Percentiles rank a stretch among this genome's conserved stretches.
Conservation (phyloP, 2,888 invertebrate species). For the Drosophila mulleri region DNA sequence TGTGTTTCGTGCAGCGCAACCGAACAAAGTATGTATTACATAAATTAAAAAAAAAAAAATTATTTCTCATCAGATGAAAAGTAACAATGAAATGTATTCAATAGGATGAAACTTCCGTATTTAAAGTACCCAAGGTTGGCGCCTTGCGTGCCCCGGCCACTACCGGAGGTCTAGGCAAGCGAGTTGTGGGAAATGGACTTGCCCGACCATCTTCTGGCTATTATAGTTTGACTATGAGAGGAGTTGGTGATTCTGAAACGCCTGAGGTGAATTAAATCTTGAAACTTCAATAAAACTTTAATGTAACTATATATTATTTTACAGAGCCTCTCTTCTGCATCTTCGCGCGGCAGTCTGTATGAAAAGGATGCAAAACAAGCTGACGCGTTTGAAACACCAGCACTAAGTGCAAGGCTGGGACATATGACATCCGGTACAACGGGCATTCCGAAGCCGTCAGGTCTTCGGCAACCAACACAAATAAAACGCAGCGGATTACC, state of each 20-base stretch:
- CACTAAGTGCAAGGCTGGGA: slow-evolving; percentile 63
- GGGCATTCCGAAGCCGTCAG: slow-evolving; percentile 84
- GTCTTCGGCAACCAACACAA: slow-evolving; percentile 81
- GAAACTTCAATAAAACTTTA: neutral
- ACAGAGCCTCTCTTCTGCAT: slow-evolving; percentile 84
- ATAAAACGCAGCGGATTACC: slow-evolving; percentile 84
- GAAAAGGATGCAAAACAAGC: slow-evolving; percentile 55
- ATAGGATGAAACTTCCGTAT: slow-evolving; percentile 71
- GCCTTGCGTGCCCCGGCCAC: slow-evolving; percentile 77
- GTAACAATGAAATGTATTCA: neutral
- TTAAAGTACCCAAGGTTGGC: slow-evolving; percentile 82
- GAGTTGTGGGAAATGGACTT: slow-evolving; percentile 75
- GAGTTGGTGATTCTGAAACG: slow-evolving; percentile 72
- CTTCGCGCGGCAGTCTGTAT: slow-evolving; percentile 82
- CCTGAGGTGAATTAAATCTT: slow-evolving; percentile 51
- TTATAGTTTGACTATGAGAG: slow-evolving; percentile 79
- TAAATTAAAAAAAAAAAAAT: neutral
- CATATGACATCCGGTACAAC: slow-evolving; percentile 78
- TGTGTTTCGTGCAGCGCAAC: slow-evolving; percentile 28
- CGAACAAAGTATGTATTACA: slow-evolving; percentile 46
- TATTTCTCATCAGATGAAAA: neutral
- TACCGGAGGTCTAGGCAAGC: slow-evolving; percentile 54
- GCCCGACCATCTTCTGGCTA: slow-evolving; percentile 84
- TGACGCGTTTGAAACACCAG: slow-evolving; percentile 49
- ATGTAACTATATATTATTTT: slow-evolving; percentile 10